phyloP scores from a whole-genome alignment of 2,113 vertebrate species.

The Haliaeetus leucogaster region DNA sequence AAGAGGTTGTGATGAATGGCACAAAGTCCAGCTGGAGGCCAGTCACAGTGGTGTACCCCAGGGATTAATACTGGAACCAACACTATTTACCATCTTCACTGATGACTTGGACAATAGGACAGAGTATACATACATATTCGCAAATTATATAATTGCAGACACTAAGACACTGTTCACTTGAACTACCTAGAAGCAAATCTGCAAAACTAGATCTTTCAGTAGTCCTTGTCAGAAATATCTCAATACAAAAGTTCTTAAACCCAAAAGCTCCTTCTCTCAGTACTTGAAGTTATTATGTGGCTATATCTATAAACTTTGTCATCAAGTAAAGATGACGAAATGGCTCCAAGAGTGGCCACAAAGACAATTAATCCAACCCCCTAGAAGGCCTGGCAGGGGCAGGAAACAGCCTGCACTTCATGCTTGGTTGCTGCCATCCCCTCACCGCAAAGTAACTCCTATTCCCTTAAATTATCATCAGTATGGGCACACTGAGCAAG shows the following conservation, averaged over 20 bases:
- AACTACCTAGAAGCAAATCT: neutral
- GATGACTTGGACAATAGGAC: neutral
- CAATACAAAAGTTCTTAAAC: neutral
- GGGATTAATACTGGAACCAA: neutral
- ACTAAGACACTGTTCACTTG: neutral
- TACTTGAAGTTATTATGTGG: neutral
- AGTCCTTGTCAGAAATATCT: neutral
- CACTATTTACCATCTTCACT: neutral
- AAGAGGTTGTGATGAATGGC: neutral
- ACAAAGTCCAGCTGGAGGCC: neutral
- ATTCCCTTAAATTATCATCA: neutral
- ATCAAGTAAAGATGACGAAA: neutral
- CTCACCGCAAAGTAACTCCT: neutral
- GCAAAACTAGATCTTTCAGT: neutral
- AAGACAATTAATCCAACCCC: neutral
- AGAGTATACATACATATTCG: neutral
- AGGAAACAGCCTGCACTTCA: neutral
- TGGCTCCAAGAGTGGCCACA: neutral
- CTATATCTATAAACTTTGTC: neutral
- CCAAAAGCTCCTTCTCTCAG: neutral
- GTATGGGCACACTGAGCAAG: neutral
- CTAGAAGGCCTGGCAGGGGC: neutral
- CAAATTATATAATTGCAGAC: neutral
- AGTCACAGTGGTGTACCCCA: neutral
- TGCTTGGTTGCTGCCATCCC: neutral